Conservation (phyloP, 2,113 vertebrate genomes). For the Pholis gunnellus region DNA sequence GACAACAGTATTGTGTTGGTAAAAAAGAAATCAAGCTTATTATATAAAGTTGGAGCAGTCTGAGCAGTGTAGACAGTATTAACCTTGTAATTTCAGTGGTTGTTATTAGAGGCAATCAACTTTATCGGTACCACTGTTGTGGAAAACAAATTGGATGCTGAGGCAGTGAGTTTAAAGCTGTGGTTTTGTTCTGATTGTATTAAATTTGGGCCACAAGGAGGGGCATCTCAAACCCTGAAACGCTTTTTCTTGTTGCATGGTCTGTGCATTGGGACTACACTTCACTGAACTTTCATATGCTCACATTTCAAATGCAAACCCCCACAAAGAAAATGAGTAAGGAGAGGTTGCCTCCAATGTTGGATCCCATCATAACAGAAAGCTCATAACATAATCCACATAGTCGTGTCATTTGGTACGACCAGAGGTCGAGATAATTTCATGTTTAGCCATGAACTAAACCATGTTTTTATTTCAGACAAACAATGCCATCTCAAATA, state of each 20-base stretch:
- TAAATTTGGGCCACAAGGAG: not conserved
- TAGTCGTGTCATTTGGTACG: not conserved
- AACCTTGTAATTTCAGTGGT: slow-evolving; percentile 5
- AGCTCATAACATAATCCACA: not conserved
- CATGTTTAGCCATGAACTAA: slow-evolving; percentile 1
- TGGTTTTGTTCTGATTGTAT: slow-evolving; percentile 2
- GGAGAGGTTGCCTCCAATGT: slow-evolving; percentile 6
- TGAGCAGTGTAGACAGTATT: slow-evolving; percentile 8
- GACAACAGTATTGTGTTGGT: slow-evolving; percentile 15
- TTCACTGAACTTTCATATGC: slow-evolving; percentile 1
- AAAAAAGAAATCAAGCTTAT: slow-evolving; percentile 29
- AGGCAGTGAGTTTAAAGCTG: not conserved
- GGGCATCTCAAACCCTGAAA: not conserved
- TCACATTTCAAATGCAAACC: slow-evolving; percentile 15
- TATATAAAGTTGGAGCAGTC: not conserved
- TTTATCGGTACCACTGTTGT: not conserved
- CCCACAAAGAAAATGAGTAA: not conserved
- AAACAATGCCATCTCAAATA: not conserved
- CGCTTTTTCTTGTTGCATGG: not conserved
- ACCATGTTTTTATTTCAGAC: slow-evolving; percentile 32
- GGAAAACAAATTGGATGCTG: not conserved
- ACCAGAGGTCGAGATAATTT: slow-evolving; percentile 2
- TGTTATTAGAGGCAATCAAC: not conserved
- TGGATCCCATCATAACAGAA: slow-evolving; percentile 11
- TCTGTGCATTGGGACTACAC: not conserved